These are phyloP conservation scores for Azorinus chamasolen DNA, from an alignment of 2,888 invertebrate genomes.

Conservation along the genomic window DNA sequence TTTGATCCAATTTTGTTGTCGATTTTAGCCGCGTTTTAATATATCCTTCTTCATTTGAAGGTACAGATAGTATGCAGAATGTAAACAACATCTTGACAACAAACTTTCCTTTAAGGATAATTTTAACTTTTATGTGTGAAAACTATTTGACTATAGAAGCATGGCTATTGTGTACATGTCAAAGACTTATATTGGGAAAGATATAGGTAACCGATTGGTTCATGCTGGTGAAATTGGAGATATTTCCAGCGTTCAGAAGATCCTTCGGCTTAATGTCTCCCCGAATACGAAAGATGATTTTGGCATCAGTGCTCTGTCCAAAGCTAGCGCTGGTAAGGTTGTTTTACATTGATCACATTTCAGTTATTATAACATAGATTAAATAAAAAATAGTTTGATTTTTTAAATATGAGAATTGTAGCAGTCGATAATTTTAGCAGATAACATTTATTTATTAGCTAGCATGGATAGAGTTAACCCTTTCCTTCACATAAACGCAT, in stretches of 20 bases:
- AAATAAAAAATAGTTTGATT: slow-evolving; percentile 3
- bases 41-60: slow-evolving; percentile 8
- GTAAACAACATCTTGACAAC: slow-evolving; percentile 73
- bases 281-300: slow-evolving; percentile 71
- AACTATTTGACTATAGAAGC: not conserved
- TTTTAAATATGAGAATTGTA: too few relatives aligned
- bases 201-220: slow-evolving; percentile 73
- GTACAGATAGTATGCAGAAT: slow-evolving; percentile 14
- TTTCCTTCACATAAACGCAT: too few relatives aligned
- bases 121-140: not conserved
- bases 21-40: too few relatives aligned
- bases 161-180: slow-evolving; percentile 64
- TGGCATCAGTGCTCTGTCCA: slow-evolving; percentile 69
- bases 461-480: too few relatives aligned
- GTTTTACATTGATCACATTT: not conserved
- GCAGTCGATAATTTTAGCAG: too few relatives aligned
- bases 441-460: too few relatives aligned
- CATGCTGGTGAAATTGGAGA: slow-evolving; percentile 75
- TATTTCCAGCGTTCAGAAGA: slow-evolving; percentile 76
- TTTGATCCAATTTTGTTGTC: too few relatives aligned
- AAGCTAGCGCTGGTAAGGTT: slow-evolving; percentile 68
- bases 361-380: not conserved
- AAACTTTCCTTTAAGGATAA: not conserved
- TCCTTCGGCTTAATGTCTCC: slow-evolving; percentile 73
- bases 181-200: slow-evolving; percentile 71